Evolutionary conservation across 2,113 vertebrate genomes (phyloP).

Genomic region (Phocoena phocoena): DNA sequence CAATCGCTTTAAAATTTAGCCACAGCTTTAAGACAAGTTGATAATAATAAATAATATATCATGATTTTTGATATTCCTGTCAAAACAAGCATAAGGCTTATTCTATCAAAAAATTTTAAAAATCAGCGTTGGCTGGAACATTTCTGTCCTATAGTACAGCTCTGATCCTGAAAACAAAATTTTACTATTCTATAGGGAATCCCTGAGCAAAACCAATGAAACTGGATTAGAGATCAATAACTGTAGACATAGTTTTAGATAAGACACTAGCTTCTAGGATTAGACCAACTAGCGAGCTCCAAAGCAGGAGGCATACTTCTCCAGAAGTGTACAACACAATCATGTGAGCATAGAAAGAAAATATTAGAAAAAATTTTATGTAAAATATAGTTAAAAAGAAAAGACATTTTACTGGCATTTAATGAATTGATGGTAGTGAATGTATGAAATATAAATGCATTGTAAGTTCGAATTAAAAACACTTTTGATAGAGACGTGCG

Average conservation of each 20-base stretch:
- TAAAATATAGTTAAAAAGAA: not conserved
- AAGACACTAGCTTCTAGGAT: not conserved
- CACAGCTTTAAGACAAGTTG: not conserved
- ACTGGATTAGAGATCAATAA: not conserved
- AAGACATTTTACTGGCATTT: not conserved
- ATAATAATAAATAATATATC: not conserved
- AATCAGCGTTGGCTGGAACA: not conserved
- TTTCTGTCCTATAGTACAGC: not conserved
- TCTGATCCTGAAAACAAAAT: slow-evolving; percentile 2
- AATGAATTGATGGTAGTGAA: not conserved
- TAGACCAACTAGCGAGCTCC: not conserved
- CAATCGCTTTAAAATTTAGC: not conserved
- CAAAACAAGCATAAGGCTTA: not conserved
- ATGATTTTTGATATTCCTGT: not conserved
- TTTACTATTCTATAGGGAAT: not conserved
- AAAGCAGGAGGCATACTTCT: not conserved
- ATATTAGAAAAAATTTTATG: not conserved
- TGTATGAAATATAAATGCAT: not conserved
- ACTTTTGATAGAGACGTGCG: not conserved
- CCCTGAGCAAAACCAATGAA: not conserved
- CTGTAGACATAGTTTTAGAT: not conserved
- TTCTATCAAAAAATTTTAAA: not conserved
- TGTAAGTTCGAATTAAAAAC: not conserved
- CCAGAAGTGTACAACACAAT: not conserved
- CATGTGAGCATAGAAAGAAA: not conserved